Evolutionary conservation across 1,140 invertebrate genomes (phyloP).

Genomic region (Drosophila nannoptera): DNA sequence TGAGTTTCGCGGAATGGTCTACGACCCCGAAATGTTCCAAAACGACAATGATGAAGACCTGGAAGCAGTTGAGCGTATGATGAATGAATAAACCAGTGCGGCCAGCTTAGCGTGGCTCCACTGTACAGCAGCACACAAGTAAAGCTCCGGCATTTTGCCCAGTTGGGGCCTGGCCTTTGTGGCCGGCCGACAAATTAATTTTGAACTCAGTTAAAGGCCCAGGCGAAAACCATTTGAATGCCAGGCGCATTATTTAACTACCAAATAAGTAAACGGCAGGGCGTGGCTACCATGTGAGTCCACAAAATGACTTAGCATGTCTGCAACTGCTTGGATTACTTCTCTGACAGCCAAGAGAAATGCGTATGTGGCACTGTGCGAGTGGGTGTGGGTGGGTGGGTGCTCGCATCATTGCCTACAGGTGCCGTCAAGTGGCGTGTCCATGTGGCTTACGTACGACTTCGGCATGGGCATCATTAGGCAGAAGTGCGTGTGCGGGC

Average conservation of each 20-base stretch:
- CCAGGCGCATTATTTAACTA: slow-evolving; percentile 55
- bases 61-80: neutral
- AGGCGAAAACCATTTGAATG: slow-evolving; percentile 52
- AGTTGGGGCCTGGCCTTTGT: slow-evolving; percentile 8
- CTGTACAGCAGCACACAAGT: slow-evolving; percentile 4
- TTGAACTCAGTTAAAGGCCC: slow-evolving; percentile 50
- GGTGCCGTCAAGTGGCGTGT: slow-evolving; percentile 22
- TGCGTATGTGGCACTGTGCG: slow-evolving; percentile 14
- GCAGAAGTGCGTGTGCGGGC: slow-evolving; percentile 35
- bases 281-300: slow-evolving; percentile 24
- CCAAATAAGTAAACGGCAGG: slow-evolving; percentile 20
- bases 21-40: slow-evolving; percentile 13
- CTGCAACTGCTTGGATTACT: slow-evolving; percentile 63
- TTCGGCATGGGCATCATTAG: slow-evolving; percentile 61
- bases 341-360: slow-evolving; percentile 54
- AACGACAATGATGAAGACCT: no score
- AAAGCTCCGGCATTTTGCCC: neutral
- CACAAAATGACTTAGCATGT: slow-evolving; percentile 71
- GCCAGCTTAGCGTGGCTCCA: neutral
- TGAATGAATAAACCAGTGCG: neutral
- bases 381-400: neutral
- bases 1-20: slow-evolving; percentile 34
- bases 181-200: slow-evolving; percentile 58
- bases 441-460: slow-evolving; percentile 42
- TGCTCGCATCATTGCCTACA: slow-evolving; percentile 14